A percentile compares a stretch with the other conserved stretches of the same genome.
These are phyloP conservation scores for Augochlorella aurata DNA, from an alignment of 2,888 invertebrate genomes.

Conservation along the genomic window DNA sequence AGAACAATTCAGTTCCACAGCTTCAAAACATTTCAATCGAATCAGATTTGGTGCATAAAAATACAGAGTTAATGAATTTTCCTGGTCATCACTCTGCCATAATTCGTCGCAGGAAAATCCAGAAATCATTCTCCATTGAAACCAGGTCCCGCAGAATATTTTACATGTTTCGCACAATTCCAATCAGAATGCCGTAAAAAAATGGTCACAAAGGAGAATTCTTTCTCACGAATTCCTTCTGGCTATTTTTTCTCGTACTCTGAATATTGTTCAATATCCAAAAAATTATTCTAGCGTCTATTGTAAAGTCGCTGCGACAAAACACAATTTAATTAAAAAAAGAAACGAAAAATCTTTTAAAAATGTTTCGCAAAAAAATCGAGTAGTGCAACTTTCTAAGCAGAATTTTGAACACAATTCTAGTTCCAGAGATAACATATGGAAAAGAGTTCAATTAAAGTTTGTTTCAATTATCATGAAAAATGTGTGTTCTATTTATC, in stretches of 20 bases:
- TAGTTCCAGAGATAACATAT: too few relatives aligned
- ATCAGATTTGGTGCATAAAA: not conserved
- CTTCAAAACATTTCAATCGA: not conserved
- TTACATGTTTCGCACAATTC: not conserved
- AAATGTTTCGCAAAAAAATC: not conserved
- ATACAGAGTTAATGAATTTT: not conserved
- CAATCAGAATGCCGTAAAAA: not conserved
- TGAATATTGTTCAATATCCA: too few relatives aligned
- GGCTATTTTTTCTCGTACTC: not conserved
- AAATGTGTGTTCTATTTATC: too few relatives aligned
- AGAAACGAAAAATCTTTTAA: not conserved
- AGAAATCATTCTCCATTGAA: not conserved
- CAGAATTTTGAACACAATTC: too few relatives aligned
- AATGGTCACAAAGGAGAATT: not conserved
- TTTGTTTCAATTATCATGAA: too few relatives aligned
- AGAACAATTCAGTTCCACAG: not conserved
- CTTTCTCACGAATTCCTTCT: not conserved
- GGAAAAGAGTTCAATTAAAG: too few relatives aligned
- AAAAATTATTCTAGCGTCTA: too few relatives aligned
- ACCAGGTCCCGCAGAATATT: not conserved
- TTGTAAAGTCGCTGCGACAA: not conserved
- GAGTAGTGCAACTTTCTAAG: not conserved
- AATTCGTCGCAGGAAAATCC: not conserved
- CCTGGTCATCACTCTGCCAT: not conserved
- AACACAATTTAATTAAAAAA: not conserved